These are phyloP conservation scores for Dicranocentrus wangi DNA, from an alignment of 2,888 invertebrate genomes.

Conservation along the genomic window DNA sequence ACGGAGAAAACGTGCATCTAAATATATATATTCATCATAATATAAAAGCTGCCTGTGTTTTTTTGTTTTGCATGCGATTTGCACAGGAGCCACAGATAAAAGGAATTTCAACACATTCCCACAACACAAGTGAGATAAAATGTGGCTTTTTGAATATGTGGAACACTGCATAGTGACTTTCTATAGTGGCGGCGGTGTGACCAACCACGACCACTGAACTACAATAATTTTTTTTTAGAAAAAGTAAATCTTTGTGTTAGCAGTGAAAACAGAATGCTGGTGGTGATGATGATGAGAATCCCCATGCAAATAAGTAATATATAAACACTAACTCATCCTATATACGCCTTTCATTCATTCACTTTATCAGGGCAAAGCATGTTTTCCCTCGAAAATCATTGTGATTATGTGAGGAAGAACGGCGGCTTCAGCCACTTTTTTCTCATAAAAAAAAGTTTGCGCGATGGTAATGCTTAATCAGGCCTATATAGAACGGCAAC, in stretches of 20 bases:
- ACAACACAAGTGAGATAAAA: constrained; percentile 16
- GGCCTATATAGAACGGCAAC: constrained; percentile 9
- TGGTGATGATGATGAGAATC: not conserved
- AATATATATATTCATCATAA: no score
- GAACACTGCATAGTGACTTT: constrained; percentile 13
- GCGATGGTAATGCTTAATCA: constrained; percentile 11
- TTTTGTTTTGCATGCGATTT: constrained; percentile 7
- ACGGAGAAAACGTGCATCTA: not conserved
- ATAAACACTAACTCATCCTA: not conserved
- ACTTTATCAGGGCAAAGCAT: constrained; percentile 7
- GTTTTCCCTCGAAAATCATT: constrained; percentile 30
- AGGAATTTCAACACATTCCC: constrained; percentile 20
- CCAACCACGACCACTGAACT: constrained; percentile 53
- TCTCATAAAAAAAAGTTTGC: constrained; percentile 4
- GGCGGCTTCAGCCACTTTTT: not conserved
- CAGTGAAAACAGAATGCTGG: constrained; percentile 48
- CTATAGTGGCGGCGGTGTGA: constrained; percentile 4
- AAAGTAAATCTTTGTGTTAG: constrained; percentile 51
- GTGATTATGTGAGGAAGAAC: constrained; percentile 15
- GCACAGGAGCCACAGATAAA: not conserved
- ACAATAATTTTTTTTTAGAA: constrained; percentile 19
- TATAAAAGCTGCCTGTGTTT: constrained; percentile 6
- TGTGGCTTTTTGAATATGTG: constrained; percentile 20
- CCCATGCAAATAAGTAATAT: constrained; percentile 32
- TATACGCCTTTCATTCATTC: constrained; percentile 1